Evolutionary conservation across 2,797 vertebrate genomes (phyloP).

Genomic region (Aplochiton taeniatus): DNA sequence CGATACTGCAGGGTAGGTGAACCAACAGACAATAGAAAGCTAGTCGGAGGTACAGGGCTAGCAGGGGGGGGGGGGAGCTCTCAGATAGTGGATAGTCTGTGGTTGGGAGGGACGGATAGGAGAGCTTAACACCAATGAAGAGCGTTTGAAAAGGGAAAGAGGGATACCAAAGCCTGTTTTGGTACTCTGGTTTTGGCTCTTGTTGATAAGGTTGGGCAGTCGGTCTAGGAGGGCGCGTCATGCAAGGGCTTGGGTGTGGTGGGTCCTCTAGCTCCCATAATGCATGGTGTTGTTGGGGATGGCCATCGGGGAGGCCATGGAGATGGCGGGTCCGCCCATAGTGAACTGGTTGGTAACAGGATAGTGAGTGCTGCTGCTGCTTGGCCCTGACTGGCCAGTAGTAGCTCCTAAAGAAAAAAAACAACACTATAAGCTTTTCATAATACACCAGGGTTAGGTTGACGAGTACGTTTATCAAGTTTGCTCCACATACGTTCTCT

Average conservation of each 20-base stretch:
- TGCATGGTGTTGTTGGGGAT: conserved; percentile 97
- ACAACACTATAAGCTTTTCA: too few species aligned
- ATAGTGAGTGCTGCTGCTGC: conserved; percentile 82
- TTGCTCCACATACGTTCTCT: too few species aligned
- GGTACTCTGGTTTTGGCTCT: conserved; percentile 77
- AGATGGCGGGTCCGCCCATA: conserved; percentile 92
- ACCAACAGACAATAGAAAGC: neutral
- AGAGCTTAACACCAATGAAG: conserved; percentile 31
- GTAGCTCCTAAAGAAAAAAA: conserved; percentile 78
- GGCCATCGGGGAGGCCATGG: conserved; percentile 95
- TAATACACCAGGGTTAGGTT: too few species aligned
- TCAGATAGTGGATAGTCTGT: conserved; percentile 41
- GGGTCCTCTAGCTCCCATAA: conserved; percentile 88
- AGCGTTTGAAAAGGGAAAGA: conserved; percentile 31
- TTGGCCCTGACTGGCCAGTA: conserved; percentile 78
- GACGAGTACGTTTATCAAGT: too few species aligned
- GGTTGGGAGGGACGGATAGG: conserved; percentile 60
- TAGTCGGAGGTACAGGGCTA: conserved; percentile 10
- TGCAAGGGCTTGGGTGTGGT: conserved; percentile 53
- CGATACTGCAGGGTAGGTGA: neutral
- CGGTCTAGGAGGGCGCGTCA: conserved; percentile 52
- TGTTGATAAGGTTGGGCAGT: conserved; percentile 35
- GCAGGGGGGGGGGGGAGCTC: conserved; percentile 5
- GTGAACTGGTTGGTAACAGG: conserved; percentile 95
- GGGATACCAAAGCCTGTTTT: conserved; percentile 70